Conservation (phyloP, 2,797 vertebrate genomes). For the Austrolebias charrua region DNA sequence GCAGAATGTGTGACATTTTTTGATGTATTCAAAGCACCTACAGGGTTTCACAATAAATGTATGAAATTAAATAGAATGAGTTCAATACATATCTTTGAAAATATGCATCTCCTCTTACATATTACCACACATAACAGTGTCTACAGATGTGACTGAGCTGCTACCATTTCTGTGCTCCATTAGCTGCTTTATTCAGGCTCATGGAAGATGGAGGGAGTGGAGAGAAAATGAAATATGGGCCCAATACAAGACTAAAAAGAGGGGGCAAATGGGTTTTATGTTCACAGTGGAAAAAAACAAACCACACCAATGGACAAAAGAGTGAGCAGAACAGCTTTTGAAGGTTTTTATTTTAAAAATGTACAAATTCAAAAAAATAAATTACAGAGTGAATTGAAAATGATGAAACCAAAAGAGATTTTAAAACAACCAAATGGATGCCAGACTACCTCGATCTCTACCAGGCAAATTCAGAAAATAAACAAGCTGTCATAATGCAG, state of each 20-base stretch:
- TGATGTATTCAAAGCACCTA: neutral
- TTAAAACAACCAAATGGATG: constrained; percentile 27
- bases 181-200: constrained; percentile 72
- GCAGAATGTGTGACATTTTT: neutral
- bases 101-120: constrained; percentile 58
- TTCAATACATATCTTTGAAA: constrained; percentile 23
- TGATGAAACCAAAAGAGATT: constrained; percentile 24
- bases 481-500: constrained; percentile 1
- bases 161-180: constrained; percentile 70
- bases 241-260: constrained; percentile 52
- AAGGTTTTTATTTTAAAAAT: constrained; percentile 47
- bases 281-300: constrained; percentile 36
- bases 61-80: constrained; percentile 7
- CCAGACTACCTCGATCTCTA: neutral
- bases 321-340: constrained; percentile 24
- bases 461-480: constrained; percentile 8
- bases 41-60: constrained; percentile 14
- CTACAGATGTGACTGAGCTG: constrained; percentile 44
- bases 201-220: constrained; percentile 50
- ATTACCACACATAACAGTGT: constrained; percentile 33
- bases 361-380: constrained; percentile 6
- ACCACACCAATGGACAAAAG: constrained; percentile 29
- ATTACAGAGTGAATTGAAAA: constrained; percentile 22
- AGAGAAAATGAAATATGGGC: constrained; percentile 56
- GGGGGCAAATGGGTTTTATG: constrained; percentile 33